Conservation (phyloP, 2,113 vertebrate species). For the Illadopsis cleaveri region DNA sequence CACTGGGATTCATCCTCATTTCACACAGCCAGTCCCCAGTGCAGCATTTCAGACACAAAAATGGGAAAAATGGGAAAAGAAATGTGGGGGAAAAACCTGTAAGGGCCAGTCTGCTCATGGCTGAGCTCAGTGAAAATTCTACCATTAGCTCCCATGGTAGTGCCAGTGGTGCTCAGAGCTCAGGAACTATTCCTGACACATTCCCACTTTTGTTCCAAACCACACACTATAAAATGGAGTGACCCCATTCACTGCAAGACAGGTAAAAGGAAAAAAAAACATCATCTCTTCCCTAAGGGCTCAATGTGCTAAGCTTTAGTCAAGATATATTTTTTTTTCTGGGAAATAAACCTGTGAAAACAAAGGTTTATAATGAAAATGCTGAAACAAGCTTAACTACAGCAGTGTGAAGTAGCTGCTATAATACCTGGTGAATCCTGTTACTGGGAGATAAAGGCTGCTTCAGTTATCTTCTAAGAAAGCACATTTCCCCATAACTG, state of each 20-base stretch:
- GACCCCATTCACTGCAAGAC: background rate
- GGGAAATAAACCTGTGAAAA: conserved; percentile 43
- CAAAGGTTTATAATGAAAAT: background rate
- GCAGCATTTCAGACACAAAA: background rate
- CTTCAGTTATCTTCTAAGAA: background rate
- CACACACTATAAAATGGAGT: background rate
- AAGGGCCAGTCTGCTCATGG: background rate
- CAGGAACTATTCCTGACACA: background rate
- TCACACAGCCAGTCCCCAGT: background rate
- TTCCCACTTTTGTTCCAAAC: background rate
- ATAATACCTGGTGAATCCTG: background rate
- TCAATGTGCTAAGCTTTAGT: background rate
- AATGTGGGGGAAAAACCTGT: background rate
- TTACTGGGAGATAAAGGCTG: conserved; percentile 21
- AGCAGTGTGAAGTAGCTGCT: background rate
- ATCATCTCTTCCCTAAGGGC: background rate
- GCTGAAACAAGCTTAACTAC: conserved; percentile 8
- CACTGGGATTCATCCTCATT: fast-evolving
- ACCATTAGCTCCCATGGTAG: fast-evolving
- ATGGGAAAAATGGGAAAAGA: background rate
- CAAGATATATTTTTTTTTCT: background rate
- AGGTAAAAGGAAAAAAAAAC: background rate
- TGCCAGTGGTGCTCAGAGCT: background rate
- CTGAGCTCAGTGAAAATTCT: background rate
- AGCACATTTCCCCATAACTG: background rate